These are phyloP conservation scores for Sphaerophoria taeniata DNA, from an alignment of 2,888 invertebrate genomes.

Conservation along the genomic window DNA sequence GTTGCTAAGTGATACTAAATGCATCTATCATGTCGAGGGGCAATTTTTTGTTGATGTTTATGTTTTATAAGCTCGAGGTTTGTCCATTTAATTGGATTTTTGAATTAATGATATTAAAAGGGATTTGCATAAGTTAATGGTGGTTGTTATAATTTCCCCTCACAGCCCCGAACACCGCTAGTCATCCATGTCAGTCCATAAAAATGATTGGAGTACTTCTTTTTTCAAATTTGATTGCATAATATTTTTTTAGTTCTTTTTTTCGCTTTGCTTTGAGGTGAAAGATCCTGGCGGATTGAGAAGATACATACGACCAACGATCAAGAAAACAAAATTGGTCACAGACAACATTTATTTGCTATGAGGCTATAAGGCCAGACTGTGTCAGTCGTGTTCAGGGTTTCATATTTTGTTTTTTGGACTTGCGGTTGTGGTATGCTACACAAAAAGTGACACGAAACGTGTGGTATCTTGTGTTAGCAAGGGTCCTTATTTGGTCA, in stretches of 20 bases:
- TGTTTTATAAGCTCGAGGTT: constrained; percentile 35
- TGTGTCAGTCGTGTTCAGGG: constrained; percentile 34
- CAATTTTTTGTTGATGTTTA: constrained; percentile 15
- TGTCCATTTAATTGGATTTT: constrained; percentile 63
- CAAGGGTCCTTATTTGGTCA: constrained; percentile 46
- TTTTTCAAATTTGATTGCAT: constrained; percentile 36
- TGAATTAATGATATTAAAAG: constrained; percentile 59
- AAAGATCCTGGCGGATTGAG: constrained; percentile 62
- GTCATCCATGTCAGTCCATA: not conserved
- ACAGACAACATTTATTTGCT: constrained; percentile 59
- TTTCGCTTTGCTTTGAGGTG: constrained; percentile 27
- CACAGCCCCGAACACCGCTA: not conserved
- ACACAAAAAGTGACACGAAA: constrained; percentile 59
- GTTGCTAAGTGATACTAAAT: constrained; percentile 54
- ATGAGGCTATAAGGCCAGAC: constrained; percentile 19
- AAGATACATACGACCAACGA: constrained; percentile 41
- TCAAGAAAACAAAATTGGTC: constrained; percentile 56
- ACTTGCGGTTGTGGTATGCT: constrained; percentile 20
- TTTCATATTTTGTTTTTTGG: constrained; percentile 28
- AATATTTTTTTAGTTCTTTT: constrained; percentile 29
- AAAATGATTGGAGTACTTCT: constrained; percentile 28
- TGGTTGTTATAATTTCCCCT: constrained; percentile 9
- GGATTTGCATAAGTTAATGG: constrained; percentile 68
- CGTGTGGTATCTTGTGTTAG: constrained; percentile 66
- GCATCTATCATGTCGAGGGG: constrained; percentile 51